A percentile compares a stretch with the other conserved stretches of the same genome.
Evolutionary conservation across 2,888 invertebrate genomes (phyloP).

Genomic region (Yponomeuta plumbellus): DNA sequence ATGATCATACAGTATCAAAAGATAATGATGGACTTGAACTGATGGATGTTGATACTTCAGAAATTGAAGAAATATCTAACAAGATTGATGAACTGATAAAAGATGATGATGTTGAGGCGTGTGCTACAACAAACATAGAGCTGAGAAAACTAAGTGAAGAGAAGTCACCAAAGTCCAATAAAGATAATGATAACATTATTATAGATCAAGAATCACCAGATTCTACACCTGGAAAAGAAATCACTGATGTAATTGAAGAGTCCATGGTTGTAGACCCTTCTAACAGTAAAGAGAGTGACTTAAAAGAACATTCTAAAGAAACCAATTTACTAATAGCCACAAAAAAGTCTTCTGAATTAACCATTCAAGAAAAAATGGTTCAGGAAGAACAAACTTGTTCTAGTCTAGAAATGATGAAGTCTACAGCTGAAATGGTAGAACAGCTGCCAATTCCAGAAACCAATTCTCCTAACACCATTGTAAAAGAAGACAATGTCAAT

Average conservation of each 20-base stretch:
- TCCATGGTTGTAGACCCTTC: not conserved
- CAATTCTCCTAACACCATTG: not conserved
- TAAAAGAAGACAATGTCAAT: not conserved
- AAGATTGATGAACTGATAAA: not conserved
- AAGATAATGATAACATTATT: too few relatives aligned
- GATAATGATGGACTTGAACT: not conserved
- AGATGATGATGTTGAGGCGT: too few relatives aligned
- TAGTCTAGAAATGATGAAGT: not conserved
- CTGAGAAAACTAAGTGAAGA: too few relatives aligned
- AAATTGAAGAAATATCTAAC: slow-evolving; percentile 7
- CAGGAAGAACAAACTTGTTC: not conserved
- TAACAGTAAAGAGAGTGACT: too few relatives aligned
- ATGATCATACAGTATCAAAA: not conserved
- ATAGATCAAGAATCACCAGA: not conserved
- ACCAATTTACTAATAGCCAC: too few relatives aligned
- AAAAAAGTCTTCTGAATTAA: too few relatives aligned
- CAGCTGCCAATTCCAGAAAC: not conserved
- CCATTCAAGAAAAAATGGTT: too few relatives aligned
- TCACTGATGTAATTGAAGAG: not conserved
- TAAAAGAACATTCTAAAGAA: too few relatives aligned
- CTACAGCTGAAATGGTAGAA: not conserved
- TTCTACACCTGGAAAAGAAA: not conserved
- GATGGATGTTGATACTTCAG: slow-evolving; percentile 6
- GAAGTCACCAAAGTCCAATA: too few relatives aligned
- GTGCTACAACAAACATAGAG: too few relatives aligned